phyloP scores from a whole-genome alignment of 1,140 invertebrate genomes.

The Leptoteleia sp. region DNA sequence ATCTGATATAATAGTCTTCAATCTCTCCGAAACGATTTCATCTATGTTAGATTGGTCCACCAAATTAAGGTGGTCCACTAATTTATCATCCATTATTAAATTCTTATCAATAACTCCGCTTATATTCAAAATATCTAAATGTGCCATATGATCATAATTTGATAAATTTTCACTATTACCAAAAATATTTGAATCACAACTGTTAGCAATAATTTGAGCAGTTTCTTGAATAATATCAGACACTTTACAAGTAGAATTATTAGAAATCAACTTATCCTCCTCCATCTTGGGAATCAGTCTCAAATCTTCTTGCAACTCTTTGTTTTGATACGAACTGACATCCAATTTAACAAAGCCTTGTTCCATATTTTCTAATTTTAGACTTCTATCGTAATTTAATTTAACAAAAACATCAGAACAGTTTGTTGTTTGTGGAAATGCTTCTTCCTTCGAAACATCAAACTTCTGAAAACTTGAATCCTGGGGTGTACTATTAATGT shows the following conservation, averaged over 20 bases:
- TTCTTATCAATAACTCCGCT: slow-evolving; percentile 76
- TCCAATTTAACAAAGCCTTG: slow-evolving; percentile 73
- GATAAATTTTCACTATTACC: slow-evolving; percentile 72
- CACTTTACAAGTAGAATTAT: slow-evolving; percentile 16
- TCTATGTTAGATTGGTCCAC: slow-evolving; percentile 76
- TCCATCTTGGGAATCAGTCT: slow-evolving; percentile 20
- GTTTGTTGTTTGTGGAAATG: slow-evolving; percentile 50
- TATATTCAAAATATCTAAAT: slow-evolving; percentile 76
- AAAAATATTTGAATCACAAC: slow-evolving; percentile 73
- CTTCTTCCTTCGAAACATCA: slow-evolving; percentile 62
- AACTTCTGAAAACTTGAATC: slow-evolving; percentile 69
- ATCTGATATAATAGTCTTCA: slow-evolving; percentile 77
- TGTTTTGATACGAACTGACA: slow-evolving; percentile 55
- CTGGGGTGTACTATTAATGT: slow-evolving; percentile 68
- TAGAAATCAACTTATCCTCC: slow-evolving; percentile 20
- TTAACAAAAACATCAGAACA: slow-evolving; percentile 68
- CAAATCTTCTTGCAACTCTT: slow-evolving; percentile 35
- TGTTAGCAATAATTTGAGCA: slow-evolving; percentile 53
- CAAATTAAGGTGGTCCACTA: slow-evolving; percentile 75
- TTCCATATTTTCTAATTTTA: slow-evolving; percentile 72
- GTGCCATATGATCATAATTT: slow-evolving; percentile 75
- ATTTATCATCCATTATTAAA: slow-evolving; percentile 77
- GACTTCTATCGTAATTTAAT: slow-evolving; percentile 68
- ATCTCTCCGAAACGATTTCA: slow-evolving; percentile 75
- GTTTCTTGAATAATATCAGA: slow-evolving; percentile 52